Evolutionary conservation across 2,888 invertebrate genomes (phyloP), one percentile per base, ranked within the genome.

Genomic region (Galerucella pusilla): DNA sequence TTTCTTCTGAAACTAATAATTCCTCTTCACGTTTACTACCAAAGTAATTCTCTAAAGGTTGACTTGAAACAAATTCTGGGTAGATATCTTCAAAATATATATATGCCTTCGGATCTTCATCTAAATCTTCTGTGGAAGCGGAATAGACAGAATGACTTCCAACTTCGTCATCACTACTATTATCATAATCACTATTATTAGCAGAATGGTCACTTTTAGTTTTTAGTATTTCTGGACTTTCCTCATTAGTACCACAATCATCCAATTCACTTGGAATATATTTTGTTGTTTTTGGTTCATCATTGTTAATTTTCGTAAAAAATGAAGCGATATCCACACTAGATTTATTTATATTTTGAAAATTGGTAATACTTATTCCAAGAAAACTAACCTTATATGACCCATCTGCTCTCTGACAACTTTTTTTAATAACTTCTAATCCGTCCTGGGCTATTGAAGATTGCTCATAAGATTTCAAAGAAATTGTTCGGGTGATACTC

Each of bases 361-460:
- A 96, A 85, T 95, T 95, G 0, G 94, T 92, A 14, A 93, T 94
- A 84, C 93, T 94, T n/a, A 96, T 89, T 0, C 94, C 94, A 20
- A 96, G 87, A 85, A 92, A 93, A 76, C 90, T 92, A 16, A 96
- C 90, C 0, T 92, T 66, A 80, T 84, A 88, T 46, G 74, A 83
- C 3, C 84, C 86, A 75, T 86, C 84, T 7, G 80, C n/a, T 76
- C 81, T 84, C 28, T 81, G 64, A 73, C 87, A 87, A 74, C 82
- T 77, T 83, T 93, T 93, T 81, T 91, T 90, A 4, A 97, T 87
- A 63, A 95, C 85, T 59, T 93, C 91, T 57, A 93, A 88, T 2
- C 94, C 92, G 82, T 92, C 92, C 67, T 86, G 89, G 0, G 91
- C 89, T 79, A 97, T 91, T 78, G 91, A 90, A 52, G 93, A 92